These are phyloP conservation scores for Idaea biselata DNA, from an alignment of 2,888 invertebrate genomes.

Conservation along the genomic window DNA sequence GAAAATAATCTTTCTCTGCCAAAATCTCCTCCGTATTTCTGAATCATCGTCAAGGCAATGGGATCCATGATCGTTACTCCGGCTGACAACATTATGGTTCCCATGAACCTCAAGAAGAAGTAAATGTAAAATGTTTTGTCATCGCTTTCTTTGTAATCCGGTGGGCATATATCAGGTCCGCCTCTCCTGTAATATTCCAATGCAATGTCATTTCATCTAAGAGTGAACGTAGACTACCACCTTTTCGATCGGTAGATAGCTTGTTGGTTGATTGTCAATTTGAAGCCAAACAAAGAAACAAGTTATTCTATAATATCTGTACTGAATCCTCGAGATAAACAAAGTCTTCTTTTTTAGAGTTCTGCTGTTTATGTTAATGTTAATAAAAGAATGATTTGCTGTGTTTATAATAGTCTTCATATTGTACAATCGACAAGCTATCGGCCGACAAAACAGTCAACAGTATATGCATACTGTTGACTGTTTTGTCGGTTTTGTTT, in stretches of 20 bases:
- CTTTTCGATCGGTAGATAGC: not conserved
- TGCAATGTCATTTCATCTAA: slow-evolving; percentile 47
- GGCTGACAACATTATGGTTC: slow-evolving; percentile 90
- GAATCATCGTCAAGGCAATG: slow-evolving; percentile 91
- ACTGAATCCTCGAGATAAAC: too few relatives aligned
- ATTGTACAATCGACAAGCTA: not conserved
- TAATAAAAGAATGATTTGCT: too few relatives aligned
- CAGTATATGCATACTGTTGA: slow-evolving; percentile 5
- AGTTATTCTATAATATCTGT: not conserved
- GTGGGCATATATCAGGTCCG: slow-evolving; percentile 89
- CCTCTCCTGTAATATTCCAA: slow-evolving; percentile 80
- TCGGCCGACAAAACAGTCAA: not conserved
- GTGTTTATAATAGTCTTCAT: too few relatives aligned
- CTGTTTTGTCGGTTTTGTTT: too few relatives aligned
- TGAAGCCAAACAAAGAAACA: not conserved
- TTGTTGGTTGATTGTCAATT: too few relatives aligned
- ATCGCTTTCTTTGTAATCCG: slow-evolving; percentile 88
- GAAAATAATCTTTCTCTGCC: slow-evolving; percentile 90
- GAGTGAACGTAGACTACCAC: not conserved
- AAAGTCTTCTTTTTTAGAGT: too few relatives aligned
- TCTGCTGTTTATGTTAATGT: too few relatives aligned
- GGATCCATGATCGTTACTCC: slow-evolving; percentile 95
- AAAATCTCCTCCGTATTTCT: slow-evolving; percentile 90
- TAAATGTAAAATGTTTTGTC: slow-evolving; percentile 91
- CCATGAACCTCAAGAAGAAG: slow-evolving; percentile 88